These are phyloP conservation scores for Gallinago paraguaiae DNA, from an alignment of 2,113 vertebrate genomes.

Conservation along the genomic window DNA sequence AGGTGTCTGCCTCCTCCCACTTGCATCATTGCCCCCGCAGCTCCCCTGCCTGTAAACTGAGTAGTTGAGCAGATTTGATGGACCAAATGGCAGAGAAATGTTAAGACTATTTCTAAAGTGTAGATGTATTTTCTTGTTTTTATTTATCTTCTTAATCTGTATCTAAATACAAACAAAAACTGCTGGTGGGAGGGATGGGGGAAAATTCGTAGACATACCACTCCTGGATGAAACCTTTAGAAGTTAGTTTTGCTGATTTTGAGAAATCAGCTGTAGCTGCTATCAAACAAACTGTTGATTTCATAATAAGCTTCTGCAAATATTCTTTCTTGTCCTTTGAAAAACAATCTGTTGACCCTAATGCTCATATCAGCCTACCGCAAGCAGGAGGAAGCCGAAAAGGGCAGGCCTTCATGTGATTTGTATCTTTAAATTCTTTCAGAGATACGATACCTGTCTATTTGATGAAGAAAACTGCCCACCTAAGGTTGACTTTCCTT, in stretches of 20 bases:
- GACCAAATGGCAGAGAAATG: not conserved
- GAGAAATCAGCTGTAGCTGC: not conserved
- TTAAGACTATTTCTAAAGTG: not conserved
- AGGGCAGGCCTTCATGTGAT: not conserved
- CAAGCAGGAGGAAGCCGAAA: not conserved
- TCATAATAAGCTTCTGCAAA: not conserved
- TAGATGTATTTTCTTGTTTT: not conserved
- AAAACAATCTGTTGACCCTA: not conserved
- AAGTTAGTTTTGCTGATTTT: not conserved
- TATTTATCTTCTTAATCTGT: not conserved
- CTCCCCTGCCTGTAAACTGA: not conserved
- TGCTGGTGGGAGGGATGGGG: not conserved
- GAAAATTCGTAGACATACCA: not conserved
- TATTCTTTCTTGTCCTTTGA: not conserved
- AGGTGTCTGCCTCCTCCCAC: not conserved
- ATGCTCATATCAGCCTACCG: not conserved
- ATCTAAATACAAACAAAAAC: not conserved
- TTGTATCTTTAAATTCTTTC: not conserved
- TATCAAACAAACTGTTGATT: not conserved
- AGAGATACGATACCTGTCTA: not conserved
- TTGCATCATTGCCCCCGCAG: fast-evolving
- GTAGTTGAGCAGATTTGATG: not conserved
- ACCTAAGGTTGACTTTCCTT: not conserved
- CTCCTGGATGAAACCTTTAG: not conserved
- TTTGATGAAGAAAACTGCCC: not conserved